Percentiles rank a stretch among this genome's conserved stretches.
phyloP scores from a whole-genome alignment of 1,140 invertebrate species.

The Amyelois transitella region DNA sequence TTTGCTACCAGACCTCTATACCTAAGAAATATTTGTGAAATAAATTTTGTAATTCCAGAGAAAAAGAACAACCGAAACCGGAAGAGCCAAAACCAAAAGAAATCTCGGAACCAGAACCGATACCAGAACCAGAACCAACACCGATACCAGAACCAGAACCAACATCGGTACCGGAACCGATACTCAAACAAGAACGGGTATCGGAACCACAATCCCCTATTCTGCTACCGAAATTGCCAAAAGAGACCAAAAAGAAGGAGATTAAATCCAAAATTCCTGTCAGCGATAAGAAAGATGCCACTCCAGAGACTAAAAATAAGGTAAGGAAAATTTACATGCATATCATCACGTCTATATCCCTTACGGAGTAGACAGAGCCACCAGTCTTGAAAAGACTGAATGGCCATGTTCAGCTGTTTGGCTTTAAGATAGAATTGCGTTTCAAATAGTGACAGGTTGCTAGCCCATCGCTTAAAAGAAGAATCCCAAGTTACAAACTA shows the following conservation, averaged over 20 bases:
- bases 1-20: too few relatives aligned
- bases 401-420: too few relatives aligned
- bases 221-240: slow-evolving; percentile 11
- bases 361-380: too few relatives aligned
- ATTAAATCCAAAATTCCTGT: slow-evolving; percentile 4
- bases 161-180: slow-evolving; percentile 5
- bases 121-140: too few relatives aligned
- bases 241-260: background rate
- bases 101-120: background rate
- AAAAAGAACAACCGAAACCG: slow-evolving; percentile 33
- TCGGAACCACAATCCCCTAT: slow-evolving; percentile 25
- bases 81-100: slow-evolving; percentile 9
- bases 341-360: too few relatives aligned
- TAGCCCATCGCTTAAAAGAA: too few relatives aligned
- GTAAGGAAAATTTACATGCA: too few relatives aligned
- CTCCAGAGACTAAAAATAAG: background rate
- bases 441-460: too few relatives aligned
- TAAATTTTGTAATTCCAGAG: slow-evolving; percentile 25
- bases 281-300: slow-evolving; percentile 3
- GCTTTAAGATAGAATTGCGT: too few relatives aligned
- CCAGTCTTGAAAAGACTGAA: too few relatives aligned
- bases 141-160: slow-evolving; percentile 19
- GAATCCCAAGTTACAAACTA: too few relatives aligned
- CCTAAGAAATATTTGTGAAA: too few relatives aligned
- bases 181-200: slow-evolving; percentile 27